A percentile compares a stretch with the other conserved stretches of the same genome.
Evolutionary conservation across 1,140 invertebrate species (phyloP).

Genomic region (Mizuhopecten yessoensis): DNA sequence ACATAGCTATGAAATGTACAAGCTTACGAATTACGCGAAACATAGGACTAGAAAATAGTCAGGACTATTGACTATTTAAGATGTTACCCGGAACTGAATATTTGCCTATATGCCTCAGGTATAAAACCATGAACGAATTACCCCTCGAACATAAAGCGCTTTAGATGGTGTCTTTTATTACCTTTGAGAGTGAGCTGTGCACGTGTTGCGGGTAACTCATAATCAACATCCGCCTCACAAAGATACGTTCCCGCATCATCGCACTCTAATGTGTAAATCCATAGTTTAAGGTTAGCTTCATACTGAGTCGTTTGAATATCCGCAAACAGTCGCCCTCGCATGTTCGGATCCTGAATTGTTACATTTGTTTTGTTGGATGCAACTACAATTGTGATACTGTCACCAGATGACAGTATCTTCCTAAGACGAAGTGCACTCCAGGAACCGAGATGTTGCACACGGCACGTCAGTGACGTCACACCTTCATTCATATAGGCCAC

Average conservation of each 20-base stretch:
- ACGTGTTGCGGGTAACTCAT: slow-evolving; percentile 38
- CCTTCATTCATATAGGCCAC: slow-evolving; percentile 54
- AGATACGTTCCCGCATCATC: slow-evolving; percentile 45
- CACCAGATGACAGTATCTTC: slow-evolving; percentile 11
- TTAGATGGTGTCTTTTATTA: too few relatives aligned
- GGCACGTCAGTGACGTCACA: slow-evolving; percentile 49
- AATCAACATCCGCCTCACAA: slow-evolving; percentile 45
- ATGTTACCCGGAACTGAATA: too few relatives aligned
- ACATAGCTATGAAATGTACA: neutral
- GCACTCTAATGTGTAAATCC: slow-evolving; percentile 50
- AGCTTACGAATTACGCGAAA: neutral
- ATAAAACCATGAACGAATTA: too few relatives aligned
- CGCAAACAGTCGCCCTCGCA: neutral
- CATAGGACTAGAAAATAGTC: too few relatives aligned
- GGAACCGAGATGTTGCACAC: slow-evolving; percentile 46
- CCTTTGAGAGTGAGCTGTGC: slow-evolving; percentile 46
- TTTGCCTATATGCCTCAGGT: too few relatives aligned
- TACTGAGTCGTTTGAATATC: slow-evolving; percentile 30
- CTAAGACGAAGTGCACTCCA: slow-evolving; percentile 27
- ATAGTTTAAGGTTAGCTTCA: slow-evolving; percentile 45
- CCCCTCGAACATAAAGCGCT: too few relatives aligned
- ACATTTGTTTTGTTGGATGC: neutral
- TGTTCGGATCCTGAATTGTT: neutral
- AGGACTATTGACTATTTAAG: too few relatives aligned
- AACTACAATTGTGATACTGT: neutral